These are phyloP conservation scores for Holacanthus passer DNA, from an alignment of 2,113 vertebrate genomes.

Conservation along the genomic window DNA sequence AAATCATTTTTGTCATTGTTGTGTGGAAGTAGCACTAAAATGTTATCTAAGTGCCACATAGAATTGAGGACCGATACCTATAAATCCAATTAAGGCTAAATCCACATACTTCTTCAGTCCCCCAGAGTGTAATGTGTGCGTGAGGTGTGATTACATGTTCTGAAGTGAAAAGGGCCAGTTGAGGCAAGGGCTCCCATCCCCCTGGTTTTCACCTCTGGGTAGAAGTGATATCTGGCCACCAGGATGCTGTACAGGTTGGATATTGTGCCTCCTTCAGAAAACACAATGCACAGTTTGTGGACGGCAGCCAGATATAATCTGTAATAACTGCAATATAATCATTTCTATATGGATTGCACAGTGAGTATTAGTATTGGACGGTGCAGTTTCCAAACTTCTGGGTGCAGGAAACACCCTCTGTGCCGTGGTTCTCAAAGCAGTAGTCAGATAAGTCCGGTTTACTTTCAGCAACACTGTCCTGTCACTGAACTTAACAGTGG, in stretches of 20 bases:
- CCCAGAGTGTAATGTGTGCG: neutral
- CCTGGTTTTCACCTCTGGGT: conserved; percentile 82
- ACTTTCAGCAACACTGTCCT: neutral
- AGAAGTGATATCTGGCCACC: conserved; percentile 78
- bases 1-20: no score
- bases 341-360: no score
- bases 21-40: neutral
- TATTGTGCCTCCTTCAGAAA: conserved; percentile 77
- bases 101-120: neutral
- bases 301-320: no score
- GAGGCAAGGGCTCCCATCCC: conserved; percentile 76
- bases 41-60: neutral
- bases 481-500: neutral
- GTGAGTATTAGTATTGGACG: no score
- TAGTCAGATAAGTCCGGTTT: neutral
- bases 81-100: neutral
- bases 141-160: conserved; percentile 73
- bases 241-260: conserved; percentile 84
- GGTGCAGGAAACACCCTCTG: neutral
- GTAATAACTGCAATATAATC: no score
- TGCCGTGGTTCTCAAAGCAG: neutral
- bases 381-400: no score
- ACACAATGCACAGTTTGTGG: neutral
- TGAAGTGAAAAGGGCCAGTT: conserved; percentile 83
- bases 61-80: neutral